phyloP scores from a whole-genome alignment of 2,113 vertebrate genomes.

The Myxocyprinus asiaticus region DNA sequence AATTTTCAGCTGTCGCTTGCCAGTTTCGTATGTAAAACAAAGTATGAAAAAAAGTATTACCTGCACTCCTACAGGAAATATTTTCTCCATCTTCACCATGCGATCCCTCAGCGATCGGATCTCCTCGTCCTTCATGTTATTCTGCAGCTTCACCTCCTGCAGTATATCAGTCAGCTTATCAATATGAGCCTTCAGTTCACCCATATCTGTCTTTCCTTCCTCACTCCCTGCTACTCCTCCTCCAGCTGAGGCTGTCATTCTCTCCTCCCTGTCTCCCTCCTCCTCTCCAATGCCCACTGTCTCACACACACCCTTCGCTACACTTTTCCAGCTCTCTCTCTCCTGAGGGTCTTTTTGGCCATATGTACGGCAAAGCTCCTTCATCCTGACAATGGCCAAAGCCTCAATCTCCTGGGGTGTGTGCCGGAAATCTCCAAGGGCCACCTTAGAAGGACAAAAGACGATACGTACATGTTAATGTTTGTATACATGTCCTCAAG shows the following conservation, averaged over 20 bases:
- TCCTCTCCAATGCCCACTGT: constrained; percentile 83
- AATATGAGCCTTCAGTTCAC: constrained; percentile 87
- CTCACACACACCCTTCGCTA: constrained; percentile 87
- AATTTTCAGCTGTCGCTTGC: too few relatives aligned
- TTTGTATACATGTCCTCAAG: neutral
- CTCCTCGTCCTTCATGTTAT: constrained; percentile 91
- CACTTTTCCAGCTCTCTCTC: constrained; percentile 80
- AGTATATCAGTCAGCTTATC: constrained; percentile 88
- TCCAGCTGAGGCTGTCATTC: neutral
- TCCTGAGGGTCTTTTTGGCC: constrained; percentile 78
- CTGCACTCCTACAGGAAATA: constrained; percentile 79
- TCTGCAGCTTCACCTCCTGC: constrained; percentile 90
- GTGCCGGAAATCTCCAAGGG: constrained; percentile 87
- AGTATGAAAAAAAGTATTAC: constrained; percentile 56
- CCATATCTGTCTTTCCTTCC: constrained; percentile 68
- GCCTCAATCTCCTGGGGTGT: constrained; percentile 87
- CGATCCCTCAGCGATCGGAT: constrained; percentile 84
- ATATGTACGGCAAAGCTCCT: constrained; percentile 86
- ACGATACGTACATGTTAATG: neutral
- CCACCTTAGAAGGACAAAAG: constrained; percentile 66
- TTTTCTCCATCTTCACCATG: constrained; percentile 89
- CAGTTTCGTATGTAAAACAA: too few relatives aligned
- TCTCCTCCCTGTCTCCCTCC: constrained; percentile 49
- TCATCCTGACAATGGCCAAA: constrained; percentile 86
- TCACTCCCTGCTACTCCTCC: constrained; percentile 48